These are phyloP conservation scores for Sclerurus mexicanus DNA, from an alignment of 2,113 vertebrate genomes.

Conservation along the genomic window DNA sequence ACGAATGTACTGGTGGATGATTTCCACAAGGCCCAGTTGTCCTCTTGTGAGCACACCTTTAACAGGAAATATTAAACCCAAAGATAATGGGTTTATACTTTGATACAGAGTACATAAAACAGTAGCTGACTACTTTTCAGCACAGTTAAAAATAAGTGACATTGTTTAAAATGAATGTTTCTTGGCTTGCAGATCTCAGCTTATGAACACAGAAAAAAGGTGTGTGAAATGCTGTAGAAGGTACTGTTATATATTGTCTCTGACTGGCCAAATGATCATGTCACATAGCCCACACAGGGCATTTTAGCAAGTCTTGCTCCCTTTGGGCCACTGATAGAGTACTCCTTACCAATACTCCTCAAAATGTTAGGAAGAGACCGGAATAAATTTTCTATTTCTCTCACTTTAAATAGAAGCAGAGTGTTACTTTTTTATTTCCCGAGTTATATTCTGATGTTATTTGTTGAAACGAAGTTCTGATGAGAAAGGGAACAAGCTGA, in stretches of 20 bases:
- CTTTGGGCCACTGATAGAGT: background rate
- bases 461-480: background rate
- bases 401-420: background rate
- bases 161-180: background rate
- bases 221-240: background rate
- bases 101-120: background rate
- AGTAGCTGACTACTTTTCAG: background rate
- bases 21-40: slow-evolving; percentile 79
- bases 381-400: background rate
- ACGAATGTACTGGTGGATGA: slow-evolving; percentile 86
- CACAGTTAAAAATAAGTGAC: background rate
- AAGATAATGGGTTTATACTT: background rate
- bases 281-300: background rate
- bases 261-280: background rate
- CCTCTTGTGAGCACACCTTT: slow-evolving; percentile 83
- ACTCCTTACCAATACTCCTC: background rate
- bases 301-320: background rate
- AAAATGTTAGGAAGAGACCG: background rate
- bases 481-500: background rate
- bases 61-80: slow-evolving; percentile 4
- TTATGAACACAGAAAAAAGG: background rate
- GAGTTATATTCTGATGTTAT: background rate
- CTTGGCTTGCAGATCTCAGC: background rate
- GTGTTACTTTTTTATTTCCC: background rate
- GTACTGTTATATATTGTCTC: background rate